Conservation (phyloP, 2,888 invertebrate genomes). For the Meghimatium bilineatum region DNA sequence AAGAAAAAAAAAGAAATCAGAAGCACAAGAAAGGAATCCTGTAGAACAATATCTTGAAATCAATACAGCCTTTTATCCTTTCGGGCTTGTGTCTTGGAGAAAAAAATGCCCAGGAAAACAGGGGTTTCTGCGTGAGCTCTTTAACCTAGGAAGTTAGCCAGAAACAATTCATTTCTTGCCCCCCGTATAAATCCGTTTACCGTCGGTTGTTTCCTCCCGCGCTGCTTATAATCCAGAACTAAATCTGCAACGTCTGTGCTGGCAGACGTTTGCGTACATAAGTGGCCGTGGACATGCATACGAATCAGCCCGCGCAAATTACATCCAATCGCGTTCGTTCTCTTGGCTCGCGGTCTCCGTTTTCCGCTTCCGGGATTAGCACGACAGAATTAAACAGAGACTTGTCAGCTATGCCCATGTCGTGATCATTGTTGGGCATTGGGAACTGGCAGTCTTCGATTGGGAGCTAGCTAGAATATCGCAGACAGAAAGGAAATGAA, state of each 20-base stretch:
- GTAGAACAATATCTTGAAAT: constrained; percentile 2
- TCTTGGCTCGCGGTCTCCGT: constrained; percentile 27
- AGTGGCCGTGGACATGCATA: constrained; percentile 45
- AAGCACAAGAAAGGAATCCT: neutral
- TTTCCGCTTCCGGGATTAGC: constrained; percentile 48
- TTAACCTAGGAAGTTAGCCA: constrained; percentile 1
- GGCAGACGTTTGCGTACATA: constrained; percentile 8
- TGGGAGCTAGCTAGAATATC: constrained; percentile 30
- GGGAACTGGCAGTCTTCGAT: constrained; percentile 34
- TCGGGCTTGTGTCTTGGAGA: neutral
- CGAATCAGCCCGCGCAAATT: constrained; percentile 48
- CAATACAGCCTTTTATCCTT: neutral
- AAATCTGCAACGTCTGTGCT: constrained; percentile 31
- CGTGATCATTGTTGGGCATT: constrained; percentile 49
- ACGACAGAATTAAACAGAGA: constrained; percentile 46
- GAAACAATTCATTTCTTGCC: constrained; percentile 19
- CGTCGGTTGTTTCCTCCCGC: constrained; percentile 26
- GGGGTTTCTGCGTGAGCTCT: neutral
- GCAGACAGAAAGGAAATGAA: constrained; percentile 49
- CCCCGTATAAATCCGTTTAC: constrained; percentile 33
- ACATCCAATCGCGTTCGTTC: constrained; percentile 44
- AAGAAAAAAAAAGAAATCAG: neutral
- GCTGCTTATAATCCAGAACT: constrained; percentile 21
- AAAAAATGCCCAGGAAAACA: neutral
- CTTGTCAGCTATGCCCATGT: constrained; percentile 44